Evolutionary conservation across 2,113 vertebrate genomes (phyloP).

Genomic region (Ageneiosus marmoratus): DNA sequence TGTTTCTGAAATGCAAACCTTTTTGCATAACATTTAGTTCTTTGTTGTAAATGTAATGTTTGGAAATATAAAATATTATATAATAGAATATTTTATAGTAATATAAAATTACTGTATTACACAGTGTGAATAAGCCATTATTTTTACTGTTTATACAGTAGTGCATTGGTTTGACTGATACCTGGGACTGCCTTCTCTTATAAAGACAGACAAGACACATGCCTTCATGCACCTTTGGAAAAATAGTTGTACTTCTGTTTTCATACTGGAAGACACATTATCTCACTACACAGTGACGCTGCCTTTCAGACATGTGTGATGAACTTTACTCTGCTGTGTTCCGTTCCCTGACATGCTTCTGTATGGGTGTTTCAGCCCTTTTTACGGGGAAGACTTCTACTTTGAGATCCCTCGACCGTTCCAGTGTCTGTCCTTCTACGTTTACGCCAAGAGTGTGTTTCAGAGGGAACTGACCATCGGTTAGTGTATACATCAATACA

Average conservation of each 20-base stretch:
- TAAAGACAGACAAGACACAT: not conserved
- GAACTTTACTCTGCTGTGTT: not conserved
- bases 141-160: too few species aligned
- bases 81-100: too few species aligned
- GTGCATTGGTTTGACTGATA: not conserved
- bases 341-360: constrained; percentile 37
- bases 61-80: too few species aligned
- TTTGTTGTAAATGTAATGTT: too few species aligned
- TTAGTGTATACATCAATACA: constrained; percentile 66
- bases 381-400: constrained; percentile 97
- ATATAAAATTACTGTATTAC: too few species aligned
- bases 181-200: not conserved
- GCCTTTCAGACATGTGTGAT: not conserved
- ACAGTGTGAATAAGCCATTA: not conserved
- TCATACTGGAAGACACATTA: not conserved
- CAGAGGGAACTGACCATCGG: constrained; percentile 92
- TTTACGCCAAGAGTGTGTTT: constrained; percentile 94
- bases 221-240: not conserved
- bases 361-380: constrained; percentile 78
- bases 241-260: not conserved
- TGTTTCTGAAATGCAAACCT: too few species aligned
- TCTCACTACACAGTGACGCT: not conserved
- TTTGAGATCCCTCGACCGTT: constrained; percentile 97
- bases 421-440: constrained; percentile 97
- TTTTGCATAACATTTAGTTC: too few species aligned